Percentiles rank a stretch among this genome's conserved stretches.
Conservation (phyloP, 2,888 invertebrate species). For the Drosophila austrosaltans region DNA sequence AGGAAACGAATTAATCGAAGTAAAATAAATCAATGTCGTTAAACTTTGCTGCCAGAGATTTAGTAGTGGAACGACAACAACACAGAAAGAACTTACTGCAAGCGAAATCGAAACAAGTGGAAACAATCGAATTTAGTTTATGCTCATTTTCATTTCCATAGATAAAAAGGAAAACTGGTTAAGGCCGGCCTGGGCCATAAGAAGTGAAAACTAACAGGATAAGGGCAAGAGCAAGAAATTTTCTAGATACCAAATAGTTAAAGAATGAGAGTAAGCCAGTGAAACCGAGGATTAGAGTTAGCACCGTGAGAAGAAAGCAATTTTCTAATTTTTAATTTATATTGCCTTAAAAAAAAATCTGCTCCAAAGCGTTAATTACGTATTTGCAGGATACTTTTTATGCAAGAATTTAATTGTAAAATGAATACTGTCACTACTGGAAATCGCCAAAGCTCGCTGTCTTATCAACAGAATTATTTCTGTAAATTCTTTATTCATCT, state of each 20-base stretch:
- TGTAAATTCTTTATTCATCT: too few relatives aligned
- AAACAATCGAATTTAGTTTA: constrained; percentile 62
- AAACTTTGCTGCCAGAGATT: constrained; percentile 77
- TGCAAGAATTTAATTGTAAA: too few relatives aligned
- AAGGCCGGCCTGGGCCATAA: constrained; percentile 10
- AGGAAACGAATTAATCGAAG: constrained; percentile 83
- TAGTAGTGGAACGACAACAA: constrained; percentile 42
- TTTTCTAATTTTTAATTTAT: too few relatives aligned
- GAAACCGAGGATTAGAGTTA: neutral
- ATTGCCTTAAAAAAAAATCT: too few relatives aligned
- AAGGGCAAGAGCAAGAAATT: neutral
- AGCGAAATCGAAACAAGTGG: constrained; percentile 34
- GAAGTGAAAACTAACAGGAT: constrained; percentile 16
- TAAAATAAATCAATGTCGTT: constrained; percentile 83
- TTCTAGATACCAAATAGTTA: neutral
- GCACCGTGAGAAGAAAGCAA: neutral
- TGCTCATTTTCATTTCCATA: constrained; percentile 45
- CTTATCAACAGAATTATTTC: too few relatives aligned
- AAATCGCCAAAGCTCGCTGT: too few relatives aligned
- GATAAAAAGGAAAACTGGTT: constrained; percentile 44
- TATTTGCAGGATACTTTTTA: too few relatives aligned
- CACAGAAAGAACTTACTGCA: neutral
- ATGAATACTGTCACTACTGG: too few relatives aligned
- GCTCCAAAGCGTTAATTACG: too few relatives aligned
- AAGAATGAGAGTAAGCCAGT: neutral